A percentile compares a stretch with the other conserved stretches of the same genome.
Evolutionary conservation across 2,113 vertebrate species (phyloP).

Genomic region (Picathartes gymnocephalus): DNA sequence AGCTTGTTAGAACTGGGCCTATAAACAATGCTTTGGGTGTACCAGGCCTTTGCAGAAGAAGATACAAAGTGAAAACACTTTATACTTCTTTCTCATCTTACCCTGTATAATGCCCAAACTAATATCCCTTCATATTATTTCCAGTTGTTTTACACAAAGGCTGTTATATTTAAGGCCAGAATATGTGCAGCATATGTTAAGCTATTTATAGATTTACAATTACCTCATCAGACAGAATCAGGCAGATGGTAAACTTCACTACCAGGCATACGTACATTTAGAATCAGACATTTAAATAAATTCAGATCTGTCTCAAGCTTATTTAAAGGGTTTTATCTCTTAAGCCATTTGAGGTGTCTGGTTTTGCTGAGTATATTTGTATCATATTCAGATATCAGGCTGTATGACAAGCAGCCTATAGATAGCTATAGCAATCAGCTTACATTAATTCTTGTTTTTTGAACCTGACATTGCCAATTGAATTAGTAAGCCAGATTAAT

Average conservation of each 20-base stretch:
- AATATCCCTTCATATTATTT: conserved; percentile 67
- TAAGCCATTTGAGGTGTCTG: conserved; percentile 72
- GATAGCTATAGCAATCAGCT: conserved; percentile 35
- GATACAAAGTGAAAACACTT: conserved; percentile 57
- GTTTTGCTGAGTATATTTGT: conserved; percentile 57
- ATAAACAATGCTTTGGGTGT: neutral
- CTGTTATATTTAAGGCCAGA: conserved; percentile 75
- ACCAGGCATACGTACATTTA: conserved; percentile 76
- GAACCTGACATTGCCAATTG: conserved; percentile 37
- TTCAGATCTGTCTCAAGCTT: conserved; percentile 81
- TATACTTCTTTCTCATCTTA: conserved; percentile 55
- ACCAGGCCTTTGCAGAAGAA: neutral
- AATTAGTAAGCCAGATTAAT: conserved; percentile 56
- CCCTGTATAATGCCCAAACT: conserved; percentile 64
- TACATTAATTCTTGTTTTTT: conserved; percentile 27
- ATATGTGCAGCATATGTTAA: conserved; percentile 79
- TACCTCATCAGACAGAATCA: conserved; percentile 78
- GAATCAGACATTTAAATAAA: conserved; percentile 85
- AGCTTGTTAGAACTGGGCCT: neutral
- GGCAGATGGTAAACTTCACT: conserved; percentile 84
- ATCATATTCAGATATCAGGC: conserved; percentile 25
- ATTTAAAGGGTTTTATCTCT: conserved; percentile 82
- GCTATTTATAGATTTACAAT: conserved; percentile 78
- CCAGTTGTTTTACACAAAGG: conserved; percentile 76
- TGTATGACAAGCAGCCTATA: conserved; percentile 53